phyloP scores from a whole-genome alignment of 2,888 invertebrate genomes.

The Holacanthella duospinosa region DNA sequence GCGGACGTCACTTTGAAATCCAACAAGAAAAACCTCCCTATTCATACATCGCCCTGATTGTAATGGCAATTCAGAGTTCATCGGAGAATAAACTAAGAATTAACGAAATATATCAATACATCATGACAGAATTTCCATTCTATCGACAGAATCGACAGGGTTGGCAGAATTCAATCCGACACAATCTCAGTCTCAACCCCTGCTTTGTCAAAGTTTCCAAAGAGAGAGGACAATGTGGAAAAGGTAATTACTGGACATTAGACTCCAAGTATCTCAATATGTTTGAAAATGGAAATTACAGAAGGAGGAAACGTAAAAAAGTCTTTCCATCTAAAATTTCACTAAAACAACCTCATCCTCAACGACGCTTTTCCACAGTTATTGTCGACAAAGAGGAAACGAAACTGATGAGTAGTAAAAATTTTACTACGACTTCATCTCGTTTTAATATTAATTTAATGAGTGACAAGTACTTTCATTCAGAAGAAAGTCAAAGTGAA shows the following conservation, averaged over 20 bases:
- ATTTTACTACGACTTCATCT: too few relatives aligned
- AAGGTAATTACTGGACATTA: constrained; percentile 85
- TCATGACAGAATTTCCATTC: constrained; percentile 71
- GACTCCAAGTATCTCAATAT: constrained; percentile 70
- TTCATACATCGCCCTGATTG: constrained; percentile 87
- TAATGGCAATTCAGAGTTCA: constrained; percentile 76
- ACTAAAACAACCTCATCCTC: not conserved
- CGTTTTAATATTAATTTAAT: too few relatives aligned
- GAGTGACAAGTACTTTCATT: not conserved
- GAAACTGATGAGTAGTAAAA: not conserved
- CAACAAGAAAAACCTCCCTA: constrained; percentile 76
- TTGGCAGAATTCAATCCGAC: constrained; percentile 84
- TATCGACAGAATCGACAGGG: constrained; percentile 74
- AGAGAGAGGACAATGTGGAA: constrained; percentile 80
- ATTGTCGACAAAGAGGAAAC: not conserved
- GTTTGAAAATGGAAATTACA: constrained; percentile 84
- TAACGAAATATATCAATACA: constrained; percentile 73
- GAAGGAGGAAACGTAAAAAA: constrained; percentile 56
- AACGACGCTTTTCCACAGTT: not conserved
- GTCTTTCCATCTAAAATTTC: too few relatives aligned
- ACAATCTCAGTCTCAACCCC: constrained; percentile 76
- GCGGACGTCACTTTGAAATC: not conserved
- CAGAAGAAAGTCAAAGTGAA: not conserved
- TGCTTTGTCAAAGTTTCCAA: constrained; percentile 83
- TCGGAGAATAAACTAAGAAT: constrained; percentile 64